A percentile compares a stretch with the other conserved stretches of the same genome.
Conservation (phyloP, 2,888 invertebrate species). For the Xestia ashworthii region DNA sequence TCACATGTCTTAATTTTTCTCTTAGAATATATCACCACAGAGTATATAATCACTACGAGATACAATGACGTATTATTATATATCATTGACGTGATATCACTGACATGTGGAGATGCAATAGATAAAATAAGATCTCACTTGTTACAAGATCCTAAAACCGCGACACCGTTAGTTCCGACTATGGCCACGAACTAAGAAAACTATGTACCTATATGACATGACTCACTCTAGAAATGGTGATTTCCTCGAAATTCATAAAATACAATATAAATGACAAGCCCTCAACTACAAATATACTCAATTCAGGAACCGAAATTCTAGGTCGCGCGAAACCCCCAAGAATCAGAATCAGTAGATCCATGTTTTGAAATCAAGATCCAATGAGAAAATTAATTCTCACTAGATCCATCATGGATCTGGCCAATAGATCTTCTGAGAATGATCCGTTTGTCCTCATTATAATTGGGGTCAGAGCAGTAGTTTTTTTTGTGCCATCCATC, state of each 20-base stretch:
- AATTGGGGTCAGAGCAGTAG: background rate
- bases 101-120: background rate
- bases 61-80: too few relatives aligned
- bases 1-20: conserved; percentile 33
- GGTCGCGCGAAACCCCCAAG: background rate
- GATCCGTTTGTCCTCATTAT: background rate
- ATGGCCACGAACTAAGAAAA: background rate
- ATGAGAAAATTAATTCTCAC: too few relatives aligned
- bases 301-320: background rate
- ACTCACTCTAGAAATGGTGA: background rate
- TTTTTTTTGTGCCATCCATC: background rate
- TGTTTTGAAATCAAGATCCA: too few relatives aligned
- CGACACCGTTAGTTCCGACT: background rate
- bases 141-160: background rate
- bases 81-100: too few relatives aligned
- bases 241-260: background rate
- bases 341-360: too few relatives aligned
- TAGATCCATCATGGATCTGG: too few relatives aligned
- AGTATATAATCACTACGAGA: too few relatives aligned
- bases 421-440: too few relatives aligned
- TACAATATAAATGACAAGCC: too few relatives aligned
- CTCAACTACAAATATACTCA: background rate
- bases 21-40: background rate
- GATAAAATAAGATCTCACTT: conserved; percentile 1
- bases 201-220: too few relatives aligned